Evolutionary conservation across 2,797 vertebrate genomes (phyloP), one percentile per base, ranked within the genome.

Genomic region (Adelosebastes latens): DNA sequence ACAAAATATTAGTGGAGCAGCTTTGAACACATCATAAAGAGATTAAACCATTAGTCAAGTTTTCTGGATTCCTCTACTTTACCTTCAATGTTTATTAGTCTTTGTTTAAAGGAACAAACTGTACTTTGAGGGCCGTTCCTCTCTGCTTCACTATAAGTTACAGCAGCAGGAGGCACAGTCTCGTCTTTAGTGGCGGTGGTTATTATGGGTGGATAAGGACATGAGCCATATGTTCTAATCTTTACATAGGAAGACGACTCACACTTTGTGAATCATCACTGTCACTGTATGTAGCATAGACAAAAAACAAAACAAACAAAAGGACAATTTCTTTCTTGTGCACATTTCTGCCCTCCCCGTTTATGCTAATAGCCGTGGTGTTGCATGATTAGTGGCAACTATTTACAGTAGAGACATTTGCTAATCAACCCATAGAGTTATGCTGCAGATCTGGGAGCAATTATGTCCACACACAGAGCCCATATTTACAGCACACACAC

Each of bases 391-490:
- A 95, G 92, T 94, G 91, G 90, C 90, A 88, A 93, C 90, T 95
- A 93, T 95, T 95, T 96, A 95, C 96, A 94, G 94, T 95, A 95
- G 90, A 93, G 94, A 93, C 94, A 77, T 95, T 94, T 91, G 90
- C 94, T 96, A 96, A 96, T 96, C 94, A 96, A 94, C 92, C 90
- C 79, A 80, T 87, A 84, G 92, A 95, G 89, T 94, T 95, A 93
- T 94, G 92, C 86, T 80, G 88, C 88, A 88, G 91, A 93, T 94
- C 95, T 96, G 96, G 96, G 89, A 96, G 93, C 95, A 95, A 96
- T 96, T 96, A 96, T 74, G 89, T 94, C 91, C 89, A 87, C 89
- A 82, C 88, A 87, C 73, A 76, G 12, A 84, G 82, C 79, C 81
- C 89, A 93, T 86, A 92, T 94, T 94, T 94, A 91, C 90, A 91